Evolutionary conservation across 2,797 vertebrate genomes (phyloP), one percentile per base, ranked within the genome.

Genomic region (Prionace glauca): DNA sequence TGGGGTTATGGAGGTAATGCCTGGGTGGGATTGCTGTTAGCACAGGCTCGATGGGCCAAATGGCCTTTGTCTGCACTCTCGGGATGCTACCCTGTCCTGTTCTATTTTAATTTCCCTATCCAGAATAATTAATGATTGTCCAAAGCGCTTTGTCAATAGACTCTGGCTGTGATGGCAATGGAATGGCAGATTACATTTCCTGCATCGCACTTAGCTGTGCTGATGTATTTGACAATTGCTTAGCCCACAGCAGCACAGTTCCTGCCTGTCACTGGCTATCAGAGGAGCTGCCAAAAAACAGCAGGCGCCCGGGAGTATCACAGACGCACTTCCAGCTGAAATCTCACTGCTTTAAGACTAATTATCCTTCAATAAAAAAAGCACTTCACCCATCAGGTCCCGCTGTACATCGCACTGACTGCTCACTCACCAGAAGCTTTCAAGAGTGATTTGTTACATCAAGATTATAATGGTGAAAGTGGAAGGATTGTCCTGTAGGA

Each of bases 341-440:
- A 74, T 71, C 69, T 11, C 67, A 26, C 69, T 29, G 41, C 69
- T 94, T 8, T 22, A 32, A 26, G 45, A 94, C 69, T 74, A 69
- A 94, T 74, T 94, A 94, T 74, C 93, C 93, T 94, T 94, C 45
- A 74, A 45, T 50, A 45, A 94, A 94, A 94, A 74, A 94, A 91
- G 62, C 93, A 94, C 41, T 94, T 72, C 69, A 56, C 93, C 32
- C 74, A 94, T 94, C 93, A 50, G 93, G 26, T 50, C 93, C 93
- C 41, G 69, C 41, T 45, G 62, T 72, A 71, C 11, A 16, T 72
- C 1, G 41, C 67, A 71, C n/a, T 50, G 62, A 72, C 29, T 29
- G 65, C 93, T 93, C 36, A 12, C 69, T 74, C 69, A 18, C 45
- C 29, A 20, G 29, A 50, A 45, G 93, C 67, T 50, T 94, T 94